Base-by-base conservation (phyloP, 2,797 vertebrate species). In the Pelobates cultripes region DNA sequence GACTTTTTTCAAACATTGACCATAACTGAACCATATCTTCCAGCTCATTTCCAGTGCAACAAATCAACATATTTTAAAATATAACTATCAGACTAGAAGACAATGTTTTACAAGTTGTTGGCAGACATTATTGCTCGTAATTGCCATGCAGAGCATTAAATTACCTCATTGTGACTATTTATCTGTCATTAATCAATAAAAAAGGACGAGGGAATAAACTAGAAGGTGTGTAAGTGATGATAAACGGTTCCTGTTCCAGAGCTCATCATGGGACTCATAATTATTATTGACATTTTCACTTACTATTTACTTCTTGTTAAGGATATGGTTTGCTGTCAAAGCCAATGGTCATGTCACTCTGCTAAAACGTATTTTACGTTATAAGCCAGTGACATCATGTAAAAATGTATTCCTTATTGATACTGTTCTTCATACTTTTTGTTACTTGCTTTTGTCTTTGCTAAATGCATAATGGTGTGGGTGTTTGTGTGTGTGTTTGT, bases 261-360 rank as follows among this genome's bases (percentile, higher is more conserved):
- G 67, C 15, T 74, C 78, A 80, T 57, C 64, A 80, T 67, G 61
- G 66, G 63, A 69, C 78, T 74, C 73, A 80, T 80, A 74, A 80
- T 74, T 80, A 80, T 40, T 74, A 74, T 70, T 80, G 78, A 80
- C 69, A 63, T 80, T 67, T 74, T 80, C 71, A 80, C 71, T 80
- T 64, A 79, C 71, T 69, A 70, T 80, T 74, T 80, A 63, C 78
- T 63, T 64, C 43, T 40, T 74, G 45, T 73, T 74, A 44, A 68
- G 3, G 47, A 66, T 80, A 73, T 7, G 17, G 17, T 6, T 4
- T 17, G 17, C 28, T 7, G 10, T 73, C 53, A 53, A 80, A 68
- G 61, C 55, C 66, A 73, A 51, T 40, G 41, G 78, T 68, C 71
- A 69, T 71, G 66, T 63, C 43, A 74, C 63, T 68, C 66, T 80